A percentile compares a stretch with the other conserved stretches of the same genome.
These are phyloP conservation scores for Caenorhabditis becei DNA, from an alignment of 2,888 invertebrate genomes.

Conservation along the genomic window DNA sequence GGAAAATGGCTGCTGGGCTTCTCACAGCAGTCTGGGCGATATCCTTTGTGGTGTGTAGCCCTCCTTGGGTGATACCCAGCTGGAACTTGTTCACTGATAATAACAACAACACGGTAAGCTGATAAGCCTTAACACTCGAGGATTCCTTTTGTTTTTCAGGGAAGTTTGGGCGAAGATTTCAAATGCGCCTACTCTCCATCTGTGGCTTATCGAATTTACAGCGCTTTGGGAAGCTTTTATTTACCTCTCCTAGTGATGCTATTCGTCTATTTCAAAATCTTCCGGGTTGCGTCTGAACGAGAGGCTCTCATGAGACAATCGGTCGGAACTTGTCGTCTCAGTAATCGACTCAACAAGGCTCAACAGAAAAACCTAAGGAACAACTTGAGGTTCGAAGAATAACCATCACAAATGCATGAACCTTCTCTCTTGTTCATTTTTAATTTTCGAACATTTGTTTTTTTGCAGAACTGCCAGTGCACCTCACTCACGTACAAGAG, in stretches of 20 bases:
- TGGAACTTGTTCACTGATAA: constrained; percentile 77
- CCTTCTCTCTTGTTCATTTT: constrained; percentile 1
- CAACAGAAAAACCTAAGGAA: constrained; percentile 69
- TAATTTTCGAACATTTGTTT: no score
- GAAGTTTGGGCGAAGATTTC: constrained; percentile 59
- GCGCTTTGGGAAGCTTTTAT: constrained; percentile 83
- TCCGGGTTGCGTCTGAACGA: constrained; percentile 80
- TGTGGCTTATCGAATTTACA: constrained; percentile 82
- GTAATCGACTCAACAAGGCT: constrained; percentile 75
- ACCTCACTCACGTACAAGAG: constrained; percentile 69
- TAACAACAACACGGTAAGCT: constrained; percentile 33
- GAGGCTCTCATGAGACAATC: constrained; percentile 80
- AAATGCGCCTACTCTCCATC: constrained; percentile 80
- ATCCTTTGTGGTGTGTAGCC: constrained; percentile 81
- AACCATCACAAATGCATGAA: constrained; percentile 45
- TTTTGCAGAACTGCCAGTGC: constrained; percentile 71
- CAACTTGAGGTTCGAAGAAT: constrained; percentile 57
- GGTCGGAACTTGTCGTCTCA: constrained; percentile 80
- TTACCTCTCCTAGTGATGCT: constrained; percentile 82
- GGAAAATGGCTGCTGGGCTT: constrained; percentile 80
- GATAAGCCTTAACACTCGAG: neutral
- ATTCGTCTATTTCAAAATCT: constrained; percentile 82
- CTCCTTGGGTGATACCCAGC: constrained; percentile 81
- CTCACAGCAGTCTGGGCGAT: constrained; percentile 82
- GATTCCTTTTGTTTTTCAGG: constrained; percentile 4